Percentiles rank a stretch among this genome's conserved stretches.
These are phyloP conservation scores for Gymnarchus niloticus DNA, from an alignment of 2,113 vertebrate genomes.

Conservation along the genomic window DNA sequence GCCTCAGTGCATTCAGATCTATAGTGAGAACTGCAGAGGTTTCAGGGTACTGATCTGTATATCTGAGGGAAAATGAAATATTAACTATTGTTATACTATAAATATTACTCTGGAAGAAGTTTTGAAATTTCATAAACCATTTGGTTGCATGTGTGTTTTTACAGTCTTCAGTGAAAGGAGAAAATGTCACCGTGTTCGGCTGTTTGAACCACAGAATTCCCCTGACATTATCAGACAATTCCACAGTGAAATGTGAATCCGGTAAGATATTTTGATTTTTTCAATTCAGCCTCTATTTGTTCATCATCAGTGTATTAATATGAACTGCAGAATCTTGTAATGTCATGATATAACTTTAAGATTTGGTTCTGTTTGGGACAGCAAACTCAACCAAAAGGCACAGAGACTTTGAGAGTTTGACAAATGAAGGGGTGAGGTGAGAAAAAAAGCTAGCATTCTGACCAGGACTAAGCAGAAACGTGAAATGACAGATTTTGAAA, in stretches of 20 bases:
- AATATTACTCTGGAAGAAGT: background rate
- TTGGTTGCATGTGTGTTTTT: constrained; percentile 31
- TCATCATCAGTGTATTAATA: background rate
- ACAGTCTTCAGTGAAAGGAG: constrained; percentile 78
- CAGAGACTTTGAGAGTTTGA: background rate
- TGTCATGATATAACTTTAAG: background rate
- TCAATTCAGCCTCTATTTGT: background rate
- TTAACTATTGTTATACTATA: background rate
- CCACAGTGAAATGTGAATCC: constrained; percentile 78
- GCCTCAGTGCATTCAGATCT: constrained; percentile 23
- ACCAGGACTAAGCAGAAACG: background rate
- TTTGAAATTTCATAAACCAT: constrained; percentile 28
- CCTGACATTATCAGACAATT: constrained; percentile 71
- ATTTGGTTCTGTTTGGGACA: background rate
- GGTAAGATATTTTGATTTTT: constrained; percentile 56
- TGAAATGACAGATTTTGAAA: background rate
- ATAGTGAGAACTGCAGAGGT: background rate
- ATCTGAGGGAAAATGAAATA: background rate
- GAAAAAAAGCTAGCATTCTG: too few relatives aligned
- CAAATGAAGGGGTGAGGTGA: background rate
- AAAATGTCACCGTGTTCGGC: constrained; percentile 87
- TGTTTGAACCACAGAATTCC: constrained; percentile 92
- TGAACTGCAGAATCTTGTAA: background rate
- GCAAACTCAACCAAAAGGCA: background rate
- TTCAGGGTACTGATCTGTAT: background rate